These are phyloP conservation scores for Brachyistius frenatus DNA, from an alignment of 2,113 vertebrate species.

Conservation along the genomic window DNA sequence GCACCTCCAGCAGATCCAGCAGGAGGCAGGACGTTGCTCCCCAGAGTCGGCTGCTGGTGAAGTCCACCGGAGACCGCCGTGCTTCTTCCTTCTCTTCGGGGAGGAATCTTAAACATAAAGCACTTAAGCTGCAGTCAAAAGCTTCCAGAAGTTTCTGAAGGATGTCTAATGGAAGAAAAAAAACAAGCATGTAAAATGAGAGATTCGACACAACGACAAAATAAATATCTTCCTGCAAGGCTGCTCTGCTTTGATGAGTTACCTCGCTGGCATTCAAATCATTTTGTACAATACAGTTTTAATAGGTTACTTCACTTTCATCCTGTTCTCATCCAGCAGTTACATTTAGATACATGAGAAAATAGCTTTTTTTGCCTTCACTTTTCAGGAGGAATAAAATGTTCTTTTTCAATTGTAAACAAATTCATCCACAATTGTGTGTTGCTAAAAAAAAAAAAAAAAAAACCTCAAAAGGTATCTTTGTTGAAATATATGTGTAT, in stretches of 20 bases:
- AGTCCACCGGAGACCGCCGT: not conserved
- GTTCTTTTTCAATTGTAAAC: too few relatives aligned
- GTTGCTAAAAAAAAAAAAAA: too few relatives aligned
- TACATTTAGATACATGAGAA: too few relatives aligned
- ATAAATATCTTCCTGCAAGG: not conserved
- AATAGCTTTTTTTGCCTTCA: too few relatives aligned
- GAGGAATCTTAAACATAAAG: slow-evolving; percentile 80
- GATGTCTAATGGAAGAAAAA: slow-evolving; percentile 75
- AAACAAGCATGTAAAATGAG: slow-evolving; percentile 8
- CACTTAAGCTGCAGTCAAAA: slow-evolving; percentile 82
- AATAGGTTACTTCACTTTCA: too few relatives aligned
- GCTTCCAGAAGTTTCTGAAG: slow-evolving; percentile 81
- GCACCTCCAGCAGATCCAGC: slow-evolving; percentile 88
- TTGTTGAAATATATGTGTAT: too few relatives aligned
- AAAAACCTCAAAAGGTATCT: too few relatives aligned
- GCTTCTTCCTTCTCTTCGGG: slow-evolving; percentile 51
- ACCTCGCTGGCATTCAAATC: too few relatives aligned
- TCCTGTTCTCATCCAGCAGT: too few relatives aligned
- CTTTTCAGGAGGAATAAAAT: too few relatives aligned
- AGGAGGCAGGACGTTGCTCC: slow-evolving; percentile 78
- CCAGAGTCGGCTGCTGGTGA: slow-evolving; percentile 36
- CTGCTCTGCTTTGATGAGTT: not conserved
- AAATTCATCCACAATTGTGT: too few relatives aligned
- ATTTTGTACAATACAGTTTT: too few relatives aligned
- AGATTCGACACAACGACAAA: not conserved